Evolutionary conservation across 2,797 vertebrate species (phyloP).

Genomic region (Lemur catta): DNA sequence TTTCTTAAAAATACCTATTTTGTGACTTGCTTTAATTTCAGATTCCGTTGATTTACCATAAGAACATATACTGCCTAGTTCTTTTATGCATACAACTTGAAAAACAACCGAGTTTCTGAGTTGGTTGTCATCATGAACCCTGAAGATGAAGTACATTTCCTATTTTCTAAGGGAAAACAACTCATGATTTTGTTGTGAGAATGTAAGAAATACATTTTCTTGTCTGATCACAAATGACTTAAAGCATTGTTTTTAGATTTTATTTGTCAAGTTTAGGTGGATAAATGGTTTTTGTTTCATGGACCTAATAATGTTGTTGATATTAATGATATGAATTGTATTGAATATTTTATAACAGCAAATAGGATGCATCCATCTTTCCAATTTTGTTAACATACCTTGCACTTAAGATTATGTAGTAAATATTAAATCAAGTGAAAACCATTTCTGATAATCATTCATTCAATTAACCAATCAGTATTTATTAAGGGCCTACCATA

Average conservation of each 20-base stretch:
- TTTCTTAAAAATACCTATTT: conserved; percentile 27
- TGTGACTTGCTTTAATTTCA: conserved; percentile 31
- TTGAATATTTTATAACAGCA: background rate
- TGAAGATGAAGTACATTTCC: background rate
- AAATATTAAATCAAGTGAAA: conserved; percentile 14
- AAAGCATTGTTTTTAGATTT: conserved; percentile 31
- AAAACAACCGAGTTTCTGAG: background rate
- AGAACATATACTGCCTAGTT: background rate
- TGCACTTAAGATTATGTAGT: background rate
- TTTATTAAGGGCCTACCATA: background rate
- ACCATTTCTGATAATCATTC: background rate
- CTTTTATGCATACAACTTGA: background rate
- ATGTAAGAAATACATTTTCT: background rate
- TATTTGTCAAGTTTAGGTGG: background rate
- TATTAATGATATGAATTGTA: conserved; percentile 20
- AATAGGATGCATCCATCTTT: background rate
- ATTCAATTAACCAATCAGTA: background rate
- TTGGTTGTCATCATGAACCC: background rate
- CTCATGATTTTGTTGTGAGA: background rate
- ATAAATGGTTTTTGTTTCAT: background rate
- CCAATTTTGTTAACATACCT: background rate
- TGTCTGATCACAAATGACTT: background rate
- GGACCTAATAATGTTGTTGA: background rate
- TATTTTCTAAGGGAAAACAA: background rate
- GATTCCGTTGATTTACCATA: background rate